Evolutionary conservation across 2,113 vertebrate species (phyloP).

Genomic region (Engystomops pustulosus): DNA sequence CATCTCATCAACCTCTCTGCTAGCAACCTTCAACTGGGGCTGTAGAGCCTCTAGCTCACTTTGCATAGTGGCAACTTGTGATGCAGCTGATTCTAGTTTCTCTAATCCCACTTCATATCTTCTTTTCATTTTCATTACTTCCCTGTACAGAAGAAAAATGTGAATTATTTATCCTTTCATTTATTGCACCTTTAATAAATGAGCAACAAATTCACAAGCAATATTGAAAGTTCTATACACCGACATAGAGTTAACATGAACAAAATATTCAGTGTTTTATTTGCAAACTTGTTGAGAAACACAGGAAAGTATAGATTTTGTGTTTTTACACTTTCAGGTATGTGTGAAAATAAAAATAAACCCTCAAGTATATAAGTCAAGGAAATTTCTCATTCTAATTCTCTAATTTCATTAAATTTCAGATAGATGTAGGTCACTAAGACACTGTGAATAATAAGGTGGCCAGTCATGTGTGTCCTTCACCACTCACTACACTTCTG

Average conservation of each 20-base stretch:
- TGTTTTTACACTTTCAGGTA: too few relatives aligned
- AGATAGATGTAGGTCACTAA: too few relatives aligned
- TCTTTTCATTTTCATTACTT: constrained; percentile 84
- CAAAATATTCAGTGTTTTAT: neutral
- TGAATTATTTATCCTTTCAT: neutral
- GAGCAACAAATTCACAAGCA: too few relatives aligned
- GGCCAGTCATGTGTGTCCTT: too few relatives aligned
- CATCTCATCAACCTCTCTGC: constrained; percentile 85
- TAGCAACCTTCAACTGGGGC: constrained; percentile 83
- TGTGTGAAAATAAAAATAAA: too few relatives aligned
- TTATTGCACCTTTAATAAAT: too few relatives aligned
- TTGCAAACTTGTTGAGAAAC: neutral
- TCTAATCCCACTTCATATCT: constrained; percentile 88
- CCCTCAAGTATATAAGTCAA: too few relatives aligned
- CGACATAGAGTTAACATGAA: neutral
- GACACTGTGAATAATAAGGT: too few relatives aligned
- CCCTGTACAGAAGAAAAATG: constrained; percentile 69
- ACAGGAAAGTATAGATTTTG: neutral
- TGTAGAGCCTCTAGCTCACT: constrained; percentile 84
- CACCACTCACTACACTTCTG: too few relatives aligned
- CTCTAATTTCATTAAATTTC: too few relatives aligned
- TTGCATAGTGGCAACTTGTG: constrained; percentile 87
- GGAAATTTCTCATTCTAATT: too few relatives aligned
- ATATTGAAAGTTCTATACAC: neutral
- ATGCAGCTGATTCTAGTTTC: constrained; percentile 83